These are phyloP conservation scores for Coracopsis vasa DNA, from an alignment of 2,113 vertebrate genomes.

Conservation along the genomic window DNA sequence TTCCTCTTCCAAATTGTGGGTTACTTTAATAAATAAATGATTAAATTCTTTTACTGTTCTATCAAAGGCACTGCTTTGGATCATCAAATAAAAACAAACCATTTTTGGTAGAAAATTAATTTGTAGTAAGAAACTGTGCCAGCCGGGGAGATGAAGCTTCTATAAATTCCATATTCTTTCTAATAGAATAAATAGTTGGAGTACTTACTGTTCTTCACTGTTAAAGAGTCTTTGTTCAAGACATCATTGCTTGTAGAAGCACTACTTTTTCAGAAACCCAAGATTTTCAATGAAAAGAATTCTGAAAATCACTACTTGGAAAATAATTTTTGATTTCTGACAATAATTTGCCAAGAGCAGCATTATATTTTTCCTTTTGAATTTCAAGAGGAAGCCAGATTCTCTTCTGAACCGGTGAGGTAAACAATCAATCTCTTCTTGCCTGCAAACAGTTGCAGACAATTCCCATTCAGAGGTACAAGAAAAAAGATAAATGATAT, in stretches of 20 bases:
- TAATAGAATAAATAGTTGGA: neutral
- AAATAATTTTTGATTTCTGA: slow-evolving; percentile 1
- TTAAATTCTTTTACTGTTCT: neutral
- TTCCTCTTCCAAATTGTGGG: neutral
- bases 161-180: slow-evolving; percentile 21
- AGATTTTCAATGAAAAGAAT: neutral
- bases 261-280: neutral
- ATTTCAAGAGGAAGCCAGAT: neutral
- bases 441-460: neutral
- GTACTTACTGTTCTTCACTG: neutral
- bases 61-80: neutral
- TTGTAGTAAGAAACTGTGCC: neutral
- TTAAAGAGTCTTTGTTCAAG: slow-evolving; percentile 14
- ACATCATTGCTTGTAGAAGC: neutral
- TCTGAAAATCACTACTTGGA: neutral
- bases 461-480: neutral
- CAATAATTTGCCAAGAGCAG: neutral
- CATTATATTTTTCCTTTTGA: neutral
- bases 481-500: neutral
- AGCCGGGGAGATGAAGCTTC: neutral
- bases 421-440: neutral
- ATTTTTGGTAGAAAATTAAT: slow-evolving; percentile 30
- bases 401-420: neutral
- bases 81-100: slow-evolving; percentile 5
- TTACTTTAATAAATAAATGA: slow-evolving; percentile 1